Conservation (phyloP, 2,113 vertebrate genomes). For the Argyrosomus japonicus region DNA sequence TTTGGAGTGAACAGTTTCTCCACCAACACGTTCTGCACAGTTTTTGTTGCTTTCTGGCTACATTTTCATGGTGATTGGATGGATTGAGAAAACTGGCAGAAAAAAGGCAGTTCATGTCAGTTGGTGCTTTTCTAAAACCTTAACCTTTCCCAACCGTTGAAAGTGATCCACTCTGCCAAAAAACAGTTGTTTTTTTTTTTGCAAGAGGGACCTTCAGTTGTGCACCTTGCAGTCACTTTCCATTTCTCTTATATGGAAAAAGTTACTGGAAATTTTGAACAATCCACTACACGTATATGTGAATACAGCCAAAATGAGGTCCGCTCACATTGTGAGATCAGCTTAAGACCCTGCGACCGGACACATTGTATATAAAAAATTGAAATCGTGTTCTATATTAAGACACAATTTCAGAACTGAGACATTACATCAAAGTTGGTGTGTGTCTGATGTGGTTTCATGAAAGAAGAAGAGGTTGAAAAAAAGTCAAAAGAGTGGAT, state of each 20-base stretch:
- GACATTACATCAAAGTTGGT: conserved; percentile 4
- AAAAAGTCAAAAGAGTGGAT: conserved; percentile 35
- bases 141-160: neutral
- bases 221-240: conserved; percentile 28
- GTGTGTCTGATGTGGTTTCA: neutral
- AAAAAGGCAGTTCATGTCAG: neutral
- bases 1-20: neutral
- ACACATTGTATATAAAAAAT: neutral
- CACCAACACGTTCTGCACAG: neutral
- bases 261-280: conserved; percentile 4
- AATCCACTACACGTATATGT: neutral
- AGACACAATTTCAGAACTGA: neutral
- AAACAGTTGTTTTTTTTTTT: neutral
- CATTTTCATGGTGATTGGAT: neutral
- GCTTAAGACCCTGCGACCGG: too few relatives aligned
- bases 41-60: neutral
- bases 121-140: neutral
- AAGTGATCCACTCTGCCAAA: neutral
- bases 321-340: neutral
- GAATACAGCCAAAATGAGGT: neutral
- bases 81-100: neutral
- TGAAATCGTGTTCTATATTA: neutral
- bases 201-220: neutral
- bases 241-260: conserved; percentile 12
- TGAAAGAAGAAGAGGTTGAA: neutral